phyloP scores from a whole-genome alignment of 2,797 vertebrate genomes.

The Lepus townsendii region DNA sequence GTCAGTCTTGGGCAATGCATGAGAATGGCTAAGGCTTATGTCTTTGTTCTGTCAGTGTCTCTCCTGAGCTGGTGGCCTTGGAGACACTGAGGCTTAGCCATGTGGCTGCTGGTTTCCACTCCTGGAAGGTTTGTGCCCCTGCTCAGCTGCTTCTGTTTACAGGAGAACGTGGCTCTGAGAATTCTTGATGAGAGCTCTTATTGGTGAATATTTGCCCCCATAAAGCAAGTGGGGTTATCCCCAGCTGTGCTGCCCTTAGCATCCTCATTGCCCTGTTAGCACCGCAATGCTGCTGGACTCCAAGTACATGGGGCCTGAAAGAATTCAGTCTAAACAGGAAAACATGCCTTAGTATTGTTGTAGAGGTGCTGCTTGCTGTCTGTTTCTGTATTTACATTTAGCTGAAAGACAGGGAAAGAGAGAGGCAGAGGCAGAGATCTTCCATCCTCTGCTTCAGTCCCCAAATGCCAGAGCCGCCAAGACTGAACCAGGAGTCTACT shows the following conservation, averaged over 20 bases:
- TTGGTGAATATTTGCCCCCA: not conserved
- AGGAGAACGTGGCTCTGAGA: not conserved
- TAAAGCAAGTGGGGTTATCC: not conserved
- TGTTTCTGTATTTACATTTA: too few species aligned
- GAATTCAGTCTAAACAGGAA: not conserved
- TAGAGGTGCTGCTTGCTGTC: not conserved
- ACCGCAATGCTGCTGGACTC: not conserved
- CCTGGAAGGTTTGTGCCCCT: not conserved
- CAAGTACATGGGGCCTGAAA: constrained; percentile 6
- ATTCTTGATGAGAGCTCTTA: not conserved
- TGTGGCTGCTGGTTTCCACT: too few species aligned
- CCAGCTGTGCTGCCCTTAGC: not conserved
- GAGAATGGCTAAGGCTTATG: too few species aligned
- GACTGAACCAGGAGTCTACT: too few species aligned
- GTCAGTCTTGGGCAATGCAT: too few species aligned
- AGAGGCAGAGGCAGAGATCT: too few species aligned
- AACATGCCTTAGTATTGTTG: not conserved
- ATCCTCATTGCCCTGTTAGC: not conserved
- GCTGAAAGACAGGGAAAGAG: too few species aligned
- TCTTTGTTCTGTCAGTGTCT: too few species aligned
- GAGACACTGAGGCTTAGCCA: too few species aligned
- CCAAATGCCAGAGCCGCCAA: too few species aligned
- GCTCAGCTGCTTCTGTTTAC: not conserved
- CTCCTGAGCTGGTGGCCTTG: too few species aligned
- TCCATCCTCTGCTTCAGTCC: too few species aligned